Base-by-base conservation (phyloP, 2,113 vertebrate species). In the Amphilophus citrinellus region DNA sequence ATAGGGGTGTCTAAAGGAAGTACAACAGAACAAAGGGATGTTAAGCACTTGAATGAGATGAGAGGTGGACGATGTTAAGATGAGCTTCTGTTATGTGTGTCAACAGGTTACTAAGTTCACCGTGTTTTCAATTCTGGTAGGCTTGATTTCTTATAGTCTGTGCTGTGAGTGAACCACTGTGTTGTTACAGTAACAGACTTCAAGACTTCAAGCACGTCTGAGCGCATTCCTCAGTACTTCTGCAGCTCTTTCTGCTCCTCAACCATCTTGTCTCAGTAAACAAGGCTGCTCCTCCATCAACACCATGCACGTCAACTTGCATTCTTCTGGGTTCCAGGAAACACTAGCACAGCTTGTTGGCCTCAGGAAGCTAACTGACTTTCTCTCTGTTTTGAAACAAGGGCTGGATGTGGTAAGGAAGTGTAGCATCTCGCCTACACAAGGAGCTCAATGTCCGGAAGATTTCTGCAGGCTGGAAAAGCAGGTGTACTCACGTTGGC, bases 361-460 rank as follows among this genome's bases (percentile, higher is more conserved):
- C 88, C 79, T 82, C 75, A 47, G 84, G 59, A 85, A 94, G 86
- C 88, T 95, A 95, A 95, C 91, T 93, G 66, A 87, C 83, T 93
- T 75, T 95, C 80, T 95, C 62, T 94, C 68, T 92, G 79, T 94
- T 94, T 94, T 91, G 84, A 92, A 94, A 93, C 83, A 95, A 96
- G 94, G 95, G 93, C 86, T 95, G 93, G 92, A 87, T 63, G 80
- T 94, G 91, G 87, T 95, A 93, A 93, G 85, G 80, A 91, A 92
- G 79, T 88, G 80, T 92, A 88, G 80, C 83, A 87, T 87, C 88
- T 86, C 83, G 83, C 68, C 89, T 87, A 89, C 88, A 87, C 80
- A 86, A 77, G 91, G 84, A 91, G 86, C 83, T 77, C 87, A 79
- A 59, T 87, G 88, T 88, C 80, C 10, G 1, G 85, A 90, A 78